Conservation (phyloP, 2,797 vertebrate genomes). For the Triplophysa bombifrons region DNA sequence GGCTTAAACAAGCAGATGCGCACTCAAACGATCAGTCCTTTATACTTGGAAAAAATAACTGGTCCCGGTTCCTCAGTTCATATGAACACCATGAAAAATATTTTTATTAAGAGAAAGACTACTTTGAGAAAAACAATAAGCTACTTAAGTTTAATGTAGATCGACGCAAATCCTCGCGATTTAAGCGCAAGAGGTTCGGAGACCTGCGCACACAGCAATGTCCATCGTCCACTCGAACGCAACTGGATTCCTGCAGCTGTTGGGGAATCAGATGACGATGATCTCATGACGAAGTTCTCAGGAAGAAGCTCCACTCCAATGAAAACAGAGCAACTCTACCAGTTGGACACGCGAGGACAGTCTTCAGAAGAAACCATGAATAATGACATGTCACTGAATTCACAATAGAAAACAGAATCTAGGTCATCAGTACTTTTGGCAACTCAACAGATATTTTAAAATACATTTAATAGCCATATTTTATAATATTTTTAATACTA, state of each 20-base stretch:
- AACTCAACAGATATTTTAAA: neutral
- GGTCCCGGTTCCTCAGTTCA: neutral
- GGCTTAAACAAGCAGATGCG: conserved; percentile 13
- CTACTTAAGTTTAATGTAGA: conserved; percentile 16
- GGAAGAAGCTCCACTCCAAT: conserved; percentile 70
- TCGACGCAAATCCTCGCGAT: conserved; percentile 2
- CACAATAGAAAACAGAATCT: neutral
- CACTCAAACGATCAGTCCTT: conserved; percentile 8
- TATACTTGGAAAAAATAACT: neutral
- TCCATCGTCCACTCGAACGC: conserved; percentile 72
- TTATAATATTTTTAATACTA: too few relatives aligned
- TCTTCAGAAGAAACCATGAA: conserved; percentile 16
- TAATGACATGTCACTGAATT: conserved; percentile 1
- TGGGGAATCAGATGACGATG: conserved; percentile 71
- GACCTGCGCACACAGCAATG: conserved; percentile 58
- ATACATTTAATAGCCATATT: too few relatives aligned
- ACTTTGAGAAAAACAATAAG: too few relatives aligned
- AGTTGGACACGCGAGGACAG: neutral
- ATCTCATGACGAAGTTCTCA: conserved; percentile 71
- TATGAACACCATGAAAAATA: neutral
- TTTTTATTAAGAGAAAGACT: too few relatives aligned
- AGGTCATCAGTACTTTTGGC: neutral
- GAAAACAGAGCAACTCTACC: conserved; percentile 60
- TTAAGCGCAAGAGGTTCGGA: conserved; percentile 13
- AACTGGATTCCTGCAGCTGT: conserved; percentile 62